These are phyloP conservation scores for Laothoe populi DNA, from an alignment of 2,888 invertebrate genomes.

Conservation along the genomic window DNA sequence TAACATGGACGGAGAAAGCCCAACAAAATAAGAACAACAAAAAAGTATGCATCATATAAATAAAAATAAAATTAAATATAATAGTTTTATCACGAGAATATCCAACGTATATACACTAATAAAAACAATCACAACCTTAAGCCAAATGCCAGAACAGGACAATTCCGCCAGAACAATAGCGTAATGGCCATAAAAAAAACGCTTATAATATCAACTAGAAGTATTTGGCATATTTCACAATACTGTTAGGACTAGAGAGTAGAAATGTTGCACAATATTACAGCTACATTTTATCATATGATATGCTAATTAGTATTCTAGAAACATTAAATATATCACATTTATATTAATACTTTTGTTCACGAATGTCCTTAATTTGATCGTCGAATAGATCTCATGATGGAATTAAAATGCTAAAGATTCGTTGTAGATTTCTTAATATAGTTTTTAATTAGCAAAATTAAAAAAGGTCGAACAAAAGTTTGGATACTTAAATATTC, in stretches of 20 bases:
- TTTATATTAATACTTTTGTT: slow-evolving; percentile 43
- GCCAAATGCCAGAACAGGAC: not conserved
- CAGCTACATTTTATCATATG: slow-evolving; percentile 39
- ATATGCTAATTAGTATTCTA: slow-evolving; percentile 64
- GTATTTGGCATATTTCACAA: slow-evolving; percentile 25
- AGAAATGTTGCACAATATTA: slow-evolving; percentile 36
- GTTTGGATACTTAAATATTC: slow-evolving; percentile 7
- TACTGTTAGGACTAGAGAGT: slow-evolving; percentile 25
- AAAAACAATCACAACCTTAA: slow-evolving; percentile 68
- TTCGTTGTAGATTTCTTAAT: slow-evolving; percentile 42
- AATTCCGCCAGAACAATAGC: not conserved
- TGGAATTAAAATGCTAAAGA: slow-evolving; percentile 28
- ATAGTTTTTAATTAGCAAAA: slow-evolving; percentile 25
- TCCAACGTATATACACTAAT: slow-evolving; percentile 35
- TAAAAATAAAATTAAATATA: not conserved
- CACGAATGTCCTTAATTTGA: slow-evolving; percentile 54
- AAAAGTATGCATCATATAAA: not conserved
- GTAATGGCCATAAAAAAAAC: slow-evolving; percentile 7
- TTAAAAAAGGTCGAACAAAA: not conserved
- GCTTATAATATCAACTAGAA: slow-evolving; percentile 12
- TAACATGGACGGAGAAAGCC: slow-evolving; percentile 33
- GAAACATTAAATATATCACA: slow-evolving; percentile 53
- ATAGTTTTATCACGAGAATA: not conserved
- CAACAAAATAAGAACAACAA: slow-evolving; percentile 24
- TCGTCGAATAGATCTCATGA: slow-evolving; percentile 58